phyloP scores from a whole-genome alignment of 2,888 invertebrate species.

The Nasonia oneida region DNA sequence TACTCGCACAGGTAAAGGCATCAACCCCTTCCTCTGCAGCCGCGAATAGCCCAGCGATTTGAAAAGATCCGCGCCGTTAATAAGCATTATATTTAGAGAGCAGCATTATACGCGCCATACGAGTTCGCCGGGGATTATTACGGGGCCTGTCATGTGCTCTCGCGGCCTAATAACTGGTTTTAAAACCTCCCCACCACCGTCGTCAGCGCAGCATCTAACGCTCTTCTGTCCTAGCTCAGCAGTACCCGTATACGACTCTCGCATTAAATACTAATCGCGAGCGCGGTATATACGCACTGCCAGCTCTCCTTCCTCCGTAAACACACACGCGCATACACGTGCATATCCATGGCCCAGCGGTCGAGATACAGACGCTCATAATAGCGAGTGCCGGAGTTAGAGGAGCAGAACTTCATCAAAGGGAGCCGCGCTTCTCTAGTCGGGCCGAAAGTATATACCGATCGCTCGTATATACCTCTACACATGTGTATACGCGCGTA shows the following conservation, averaged over 20 bases:
- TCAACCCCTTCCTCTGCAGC: slow-evolving; percentile 2
- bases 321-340: neutral
- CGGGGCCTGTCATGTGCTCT: slow-evolving; percentile 73
- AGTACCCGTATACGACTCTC: neutral
- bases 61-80: slow-evolving; percentile 72
- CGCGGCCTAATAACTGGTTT: slow-evolving; percentile 76
- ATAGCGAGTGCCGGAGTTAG: slow-evolving; percentile 7
- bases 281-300: neutral
- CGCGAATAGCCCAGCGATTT: slow-evolving; percentile 46
- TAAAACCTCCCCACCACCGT: slow-evolving; percentile 62
- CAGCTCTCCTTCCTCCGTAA: neutral
- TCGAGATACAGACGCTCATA: slow-evolving; percentile 66
- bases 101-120: slow-evolving; percentile 60
- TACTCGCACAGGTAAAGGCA: slow-evolving; percentile 1
- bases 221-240: slow-evolving; percentile 1
- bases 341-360: neutral
- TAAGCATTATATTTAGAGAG: slow-evolving; percentile 73
- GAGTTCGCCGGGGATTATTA: slow-evolving; percentile 70
- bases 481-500: neutral
- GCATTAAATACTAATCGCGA: slow-evolving; percentile 41
- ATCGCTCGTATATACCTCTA: neutral
- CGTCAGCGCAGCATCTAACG: slow-evolving; percentile 70
- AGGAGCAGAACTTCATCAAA: slow-evolving; percentile 70
- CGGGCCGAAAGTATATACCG: neutral
- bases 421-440: slow-evolving; percentile 60